These are phyloP conservation scores for Uropsilus gracilis DNA, from an alignment of 2,113 vertebrate genomes.

Conservation along the genomic window DNA sequence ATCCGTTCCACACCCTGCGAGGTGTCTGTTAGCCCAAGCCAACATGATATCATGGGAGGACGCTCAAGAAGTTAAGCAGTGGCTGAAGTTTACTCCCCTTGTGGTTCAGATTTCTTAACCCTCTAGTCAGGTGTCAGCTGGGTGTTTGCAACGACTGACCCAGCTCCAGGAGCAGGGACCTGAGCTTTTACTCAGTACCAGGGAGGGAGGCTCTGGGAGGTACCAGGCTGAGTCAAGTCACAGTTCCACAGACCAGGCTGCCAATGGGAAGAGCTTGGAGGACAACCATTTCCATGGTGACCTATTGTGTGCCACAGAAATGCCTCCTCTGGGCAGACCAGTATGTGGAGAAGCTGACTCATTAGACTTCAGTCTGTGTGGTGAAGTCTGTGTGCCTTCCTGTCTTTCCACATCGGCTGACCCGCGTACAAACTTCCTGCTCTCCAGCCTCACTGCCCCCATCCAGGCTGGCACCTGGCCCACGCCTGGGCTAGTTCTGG, in stretches of 20 bases:
- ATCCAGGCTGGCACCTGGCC: rapidly evolving
- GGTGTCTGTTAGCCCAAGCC: background rate
- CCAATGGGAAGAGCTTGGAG: background rate
- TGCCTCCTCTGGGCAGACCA: background rate
- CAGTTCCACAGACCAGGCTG: background rate
- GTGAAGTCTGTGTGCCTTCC: rapidly evolving
- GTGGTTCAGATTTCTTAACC: too few relatives aligned
- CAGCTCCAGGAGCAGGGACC: background rate
- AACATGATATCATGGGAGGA: background rate
- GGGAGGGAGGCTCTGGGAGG: rapidly evolving
- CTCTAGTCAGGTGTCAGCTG: rapidly evolving
- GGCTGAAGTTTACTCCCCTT: background rate
- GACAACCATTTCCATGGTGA: background rate
- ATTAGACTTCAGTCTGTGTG: too few relatives aligned
- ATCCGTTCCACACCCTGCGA: background rate
- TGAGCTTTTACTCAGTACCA: background rate
- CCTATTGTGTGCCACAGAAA: background rate
- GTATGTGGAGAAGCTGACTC: background rate
- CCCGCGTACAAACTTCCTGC: background rate
- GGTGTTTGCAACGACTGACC: background rate
- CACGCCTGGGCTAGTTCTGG: background rate
- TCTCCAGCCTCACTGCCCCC: rapidly evolving
- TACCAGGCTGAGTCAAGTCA: background rate
- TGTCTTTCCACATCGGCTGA: background rate
- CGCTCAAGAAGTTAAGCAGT: too few relatives aligned